phyloP scores from a whole-genome alignment of 2,113 vertebrate genomes.

The Callipepla squamata region DNA sequence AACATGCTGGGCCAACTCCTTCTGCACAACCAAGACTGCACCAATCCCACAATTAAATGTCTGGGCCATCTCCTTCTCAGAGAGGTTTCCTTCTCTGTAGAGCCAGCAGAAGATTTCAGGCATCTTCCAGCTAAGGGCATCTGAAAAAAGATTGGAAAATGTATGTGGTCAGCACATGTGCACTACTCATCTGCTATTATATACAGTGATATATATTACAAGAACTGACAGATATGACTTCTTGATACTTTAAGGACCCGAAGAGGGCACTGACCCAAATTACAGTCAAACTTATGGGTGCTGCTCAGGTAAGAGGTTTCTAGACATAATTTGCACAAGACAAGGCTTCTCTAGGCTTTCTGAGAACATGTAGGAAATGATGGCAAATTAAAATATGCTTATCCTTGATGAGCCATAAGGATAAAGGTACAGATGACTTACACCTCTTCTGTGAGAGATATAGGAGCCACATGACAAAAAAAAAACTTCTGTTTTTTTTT shows the following conservation, averaged over 20 bases:
- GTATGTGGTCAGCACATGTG: not conserved
- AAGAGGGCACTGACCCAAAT: not conserved
- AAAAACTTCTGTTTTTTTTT: not conserved
- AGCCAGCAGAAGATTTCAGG: constrained; percentile 89
- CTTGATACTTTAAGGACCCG: not conserved
- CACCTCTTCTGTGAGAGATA: not conserved
- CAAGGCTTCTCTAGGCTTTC: not conserved
- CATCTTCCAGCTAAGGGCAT: constrained; percentile 86
- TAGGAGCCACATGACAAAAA: not conserved
- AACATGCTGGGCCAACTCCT: constrained; percentile 77
- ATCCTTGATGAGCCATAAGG: not conserved
- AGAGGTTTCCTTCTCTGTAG: constrained; percentile 82
- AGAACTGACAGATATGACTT: not conserved
- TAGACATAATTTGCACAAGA: not conserved
- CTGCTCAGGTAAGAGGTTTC: not conserved
- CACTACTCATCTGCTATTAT: not conserved
- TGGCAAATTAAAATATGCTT: accelerated
- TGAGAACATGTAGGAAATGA: not conserved
- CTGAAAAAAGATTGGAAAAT: constrained; percentile 63
- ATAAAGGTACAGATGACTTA: not conserved
- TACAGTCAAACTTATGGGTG: not conserved
- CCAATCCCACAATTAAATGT: constrained; percentile 90
- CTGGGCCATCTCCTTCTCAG: constrained; percentile 84
- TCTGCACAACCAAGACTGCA: constrained; percentile 82
- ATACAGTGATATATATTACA: not conserved